Conservation (phyloP, 2,113 vertebrate genomes). For the Indicator indicator region DNA sequence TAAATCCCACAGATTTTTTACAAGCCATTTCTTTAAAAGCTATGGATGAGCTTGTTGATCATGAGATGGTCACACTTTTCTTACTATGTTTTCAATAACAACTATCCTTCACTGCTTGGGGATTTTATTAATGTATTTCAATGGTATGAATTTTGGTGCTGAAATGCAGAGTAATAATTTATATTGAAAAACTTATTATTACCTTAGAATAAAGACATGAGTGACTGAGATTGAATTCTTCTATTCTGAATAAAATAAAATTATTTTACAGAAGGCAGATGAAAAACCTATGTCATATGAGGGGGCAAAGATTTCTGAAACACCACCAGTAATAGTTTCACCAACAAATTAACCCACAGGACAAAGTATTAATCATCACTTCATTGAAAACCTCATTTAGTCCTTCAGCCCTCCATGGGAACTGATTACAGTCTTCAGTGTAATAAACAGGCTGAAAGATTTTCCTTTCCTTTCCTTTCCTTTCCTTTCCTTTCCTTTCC, state of each 20-base stretch:
- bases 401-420: conserved; percentile 20
- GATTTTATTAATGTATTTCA: background rate
- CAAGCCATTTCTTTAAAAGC: background rate
- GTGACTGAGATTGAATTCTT: background rate
- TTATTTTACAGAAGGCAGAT: background rate
- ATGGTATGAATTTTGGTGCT: background rate
- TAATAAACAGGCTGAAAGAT: conserved; percentile 47
- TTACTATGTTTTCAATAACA: background rate
- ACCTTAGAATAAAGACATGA: background rate
- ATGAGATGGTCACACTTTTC: background rate
- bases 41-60: background rate
- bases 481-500: too few species aligned
- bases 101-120: background rate
- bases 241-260: background rate
- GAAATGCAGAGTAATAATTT: background rate
- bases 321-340: background rate
- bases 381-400: conserved; percentile 16
- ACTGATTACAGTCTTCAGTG: conserved; percentile 4
- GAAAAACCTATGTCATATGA: background rate
- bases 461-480: background rate
- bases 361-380: conserved; percentile 45
- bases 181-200: background rate
- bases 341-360: background rate
- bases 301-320: conserved; percentile 2
- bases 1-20: background rate